Conservation (phyloP, 1,140 invertebrate genomes). For the Drosophila pachea region DNA sequence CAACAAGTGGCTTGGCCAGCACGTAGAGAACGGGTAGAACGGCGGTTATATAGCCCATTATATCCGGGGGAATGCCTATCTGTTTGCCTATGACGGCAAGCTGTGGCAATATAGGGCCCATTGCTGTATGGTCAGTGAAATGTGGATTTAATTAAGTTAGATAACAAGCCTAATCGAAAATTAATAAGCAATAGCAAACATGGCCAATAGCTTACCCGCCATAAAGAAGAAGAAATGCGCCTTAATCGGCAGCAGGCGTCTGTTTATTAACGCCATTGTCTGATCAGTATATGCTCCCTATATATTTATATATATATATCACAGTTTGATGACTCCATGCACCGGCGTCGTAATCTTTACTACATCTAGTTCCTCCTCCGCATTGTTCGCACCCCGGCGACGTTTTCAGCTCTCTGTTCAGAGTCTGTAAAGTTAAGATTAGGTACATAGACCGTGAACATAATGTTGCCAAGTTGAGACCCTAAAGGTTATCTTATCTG, state of each 20-base stretch:
- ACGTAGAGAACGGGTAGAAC: slow-evolving; percentile 86
- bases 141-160: neutral
- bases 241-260: slow-evolving; percentile 86
- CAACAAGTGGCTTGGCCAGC: slow-evolving; percentile 86
- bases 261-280: slow-evolving; percentile 83
- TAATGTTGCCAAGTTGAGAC: slow-evolving; percentile 1
- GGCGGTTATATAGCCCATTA: slow-evolving; percentile 86
- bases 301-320: slow-evolving; percentile 36
- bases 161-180: slow-evolving; percentile 18
- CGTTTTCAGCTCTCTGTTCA: slow-evolving; percentile 11
- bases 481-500: slow-evolving; percentile 6
- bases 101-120: slow-evolving; percentile 88
- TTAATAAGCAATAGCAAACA: too few species aligned
- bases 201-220: slow-evolving; percentile 82
- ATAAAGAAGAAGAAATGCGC: slow-evolving; percentile 90
- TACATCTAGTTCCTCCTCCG: slow-evolving; percentile 11
- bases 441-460: neutral
- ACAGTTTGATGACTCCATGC: slow-evolving; percentile 48
- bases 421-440: slow-evolving; percentile 16
- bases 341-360: slow-evolving; percentile 30
- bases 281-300: slow-evolving; percentile 32
- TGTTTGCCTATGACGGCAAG: slow-evolving; percentile 87
- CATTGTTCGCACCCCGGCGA: too few species aligned
- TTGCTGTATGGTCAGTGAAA: slow-evolving; percentile 81
- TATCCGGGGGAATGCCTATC: slow-evolving; percentile 85